Conservation (phyloP, 2,113 vertebrate genomes). For the Himantopus leucocephalus region DNA sequence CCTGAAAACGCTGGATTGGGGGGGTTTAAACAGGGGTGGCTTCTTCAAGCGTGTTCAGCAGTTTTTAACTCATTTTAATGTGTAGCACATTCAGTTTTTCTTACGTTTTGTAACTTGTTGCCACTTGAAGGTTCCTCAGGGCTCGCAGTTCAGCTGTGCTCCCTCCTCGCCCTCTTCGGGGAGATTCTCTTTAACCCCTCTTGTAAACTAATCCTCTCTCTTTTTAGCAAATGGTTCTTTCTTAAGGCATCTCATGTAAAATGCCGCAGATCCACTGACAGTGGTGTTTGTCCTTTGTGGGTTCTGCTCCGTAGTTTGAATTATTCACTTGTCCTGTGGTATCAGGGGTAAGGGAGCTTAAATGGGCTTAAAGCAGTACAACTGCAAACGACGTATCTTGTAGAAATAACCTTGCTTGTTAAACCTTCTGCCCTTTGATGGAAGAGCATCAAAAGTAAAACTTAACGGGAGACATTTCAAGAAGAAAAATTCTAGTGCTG, state of each 20-base stretch:
- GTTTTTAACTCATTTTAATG: rapidly evolving
- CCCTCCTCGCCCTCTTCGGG: rapidly evolving
- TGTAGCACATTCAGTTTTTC: rapidly evolving
- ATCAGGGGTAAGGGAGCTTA: background rate
- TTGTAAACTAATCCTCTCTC: rapidly evolving
- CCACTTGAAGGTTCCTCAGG: rapidly evolving
- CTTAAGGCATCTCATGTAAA: background rate
- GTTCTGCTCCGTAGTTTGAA: rapidly evolving
- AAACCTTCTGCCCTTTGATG: background rate
- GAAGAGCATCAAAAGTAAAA: background rate
- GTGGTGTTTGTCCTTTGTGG: background rate
- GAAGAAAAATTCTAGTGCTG: background rate
- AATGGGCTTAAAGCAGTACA: background rate
- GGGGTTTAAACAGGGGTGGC: too few relatives aligned
- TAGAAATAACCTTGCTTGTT: background rate
- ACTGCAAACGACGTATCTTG: rapidly evolving
- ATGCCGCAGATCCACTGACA: rapidly evolving
- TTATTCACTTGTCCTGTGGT: rapidly evolving
- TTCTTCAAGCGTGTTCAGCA: background rate
- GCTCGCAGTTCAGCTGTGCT: rapidly evolving
- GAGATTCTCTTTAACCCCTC: background rate
- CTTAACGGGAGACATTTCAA: rapidly evolving
- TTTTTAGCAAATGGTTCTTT: rapidly evolving
- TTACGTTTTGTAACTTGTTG: background rate
- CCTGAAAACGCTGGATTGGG: background rate